A percentile compares a stretch with the other conserved stretches of the same genome.
These are phyloP conservation scores for Gopherus evgoodei DNA, from an alignment of 2,113 vertebrate genomes.

Conservation along the genomic window DNA sequence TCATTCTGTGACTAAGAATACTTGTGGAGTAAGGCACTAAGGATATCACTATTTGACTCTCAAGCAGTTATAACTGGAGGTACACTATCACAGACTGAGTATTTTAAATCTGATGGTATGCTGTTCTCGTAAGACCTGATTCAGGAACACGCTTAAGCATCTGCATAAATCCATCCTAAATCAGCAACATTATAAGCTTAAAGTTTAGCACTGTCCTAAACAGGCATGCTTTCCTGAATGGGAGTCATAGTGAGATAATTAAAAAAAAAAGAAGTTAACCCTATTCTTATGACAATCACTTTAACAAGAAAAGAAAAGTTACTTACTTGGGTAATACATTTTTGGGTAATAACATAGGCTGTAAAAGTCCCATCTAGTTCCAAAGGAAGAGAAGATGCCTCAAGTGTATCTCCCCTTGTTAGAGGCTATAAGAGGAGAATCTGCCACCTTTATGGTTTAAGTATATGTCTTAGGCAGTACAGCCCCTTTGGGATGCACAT, in stretches of 20 bases:
- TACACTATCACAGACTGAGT: neutral
- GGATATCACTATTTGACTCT: neutral
- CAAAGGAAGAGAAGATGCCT: neutral
- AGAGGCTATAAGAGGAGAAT: neutral
- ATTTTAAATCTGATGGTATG: neutral
- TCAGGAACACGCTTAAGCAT: neutral
- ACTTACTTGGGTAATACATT: neutral
- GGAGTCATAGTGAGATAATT: neutral
- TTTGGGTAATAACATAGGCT: neutral
- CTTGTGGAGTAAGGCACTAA: neutral
- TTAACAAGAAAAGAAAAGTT: neutral
- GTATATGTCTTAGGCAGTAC: neutral
- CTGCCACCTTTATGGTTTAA: neutral
- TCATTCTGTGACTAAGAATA: neutral
- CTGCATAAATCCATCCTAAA: neutral
- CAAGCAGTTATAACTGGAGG: neutral
- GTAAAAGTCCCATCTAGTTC: neutral
- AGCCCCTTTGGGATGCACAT: neutral
- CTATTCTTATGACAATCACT: neutral
- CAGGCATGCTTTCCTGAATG: neutral
- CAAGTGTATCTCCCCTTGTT: neutral
- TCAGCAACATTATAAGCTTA: neutral
- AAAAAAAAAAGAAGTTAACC: neutral
- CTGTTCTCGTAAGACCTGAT: neutral
- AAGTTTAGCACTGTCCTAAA: neutral